Base-by-base conservation (phyloP, 2,797 vertebrate species). In the Sebastes variabilis region DNA sequence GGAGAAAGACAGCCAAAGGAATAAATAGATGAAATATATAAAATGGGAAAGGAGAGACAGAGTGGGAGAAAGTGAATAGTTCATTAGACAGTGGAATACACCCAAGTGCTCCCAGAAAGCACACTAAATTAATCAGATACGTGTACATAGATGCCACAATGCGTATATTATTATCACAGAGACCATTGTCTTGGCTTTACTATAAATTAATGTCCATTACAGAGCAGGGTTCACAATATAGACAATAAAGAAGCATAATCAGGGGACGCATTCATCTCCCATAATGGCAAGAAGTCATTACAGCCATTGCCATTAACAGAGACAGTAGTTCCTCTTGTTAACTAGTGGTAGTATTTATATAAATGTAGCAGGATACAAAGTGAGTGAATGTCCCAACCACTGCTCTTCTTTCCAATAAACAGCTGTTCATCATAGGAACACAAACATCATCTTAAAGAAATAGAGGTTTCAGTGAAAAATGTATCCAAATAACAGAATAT, bases 91-190 rank as follows among this genome's bases (percentile, higher is more conserved):
- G 25, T 68, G 25, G 74, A 87, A 83, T 83, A 79, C 55, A 82
- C 60, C 78, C 55, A 79, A 85, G 86, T 85, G 78, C 75, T 80
- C 78, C 77, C 76, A 79, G 68, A 88, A 82, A 88, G 84, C 75
- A 79, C 70, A 86, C 81, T 79, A 77, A 90, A 92, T 94, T 90
- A 92, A 95, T 94, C 92, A 92, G 80, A 76, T 76, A 32, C 74
- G 66, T 77, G 68, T 85, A 83, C 84, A 62, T 61, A 66, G 70
- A 90, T 77, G 68, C 85, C 78, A 88, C 86, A 80, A 75, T 87
- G 83, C 55, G 34, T 80, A 65, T 84, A 77, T 81, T 90, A 89
- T 86, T 85, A 89, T 89, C 66, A 85, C 25, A 81, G 46, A 78
- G 83, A 59, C 83, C 86, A 87, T 88, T 92, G 88, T 92, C 79